These are phyloP conservation scores for Rhodeus uyekii DNA, from an alignment of 2,797 vertebrate genomes.

Conservation along the genomic window DNA sequence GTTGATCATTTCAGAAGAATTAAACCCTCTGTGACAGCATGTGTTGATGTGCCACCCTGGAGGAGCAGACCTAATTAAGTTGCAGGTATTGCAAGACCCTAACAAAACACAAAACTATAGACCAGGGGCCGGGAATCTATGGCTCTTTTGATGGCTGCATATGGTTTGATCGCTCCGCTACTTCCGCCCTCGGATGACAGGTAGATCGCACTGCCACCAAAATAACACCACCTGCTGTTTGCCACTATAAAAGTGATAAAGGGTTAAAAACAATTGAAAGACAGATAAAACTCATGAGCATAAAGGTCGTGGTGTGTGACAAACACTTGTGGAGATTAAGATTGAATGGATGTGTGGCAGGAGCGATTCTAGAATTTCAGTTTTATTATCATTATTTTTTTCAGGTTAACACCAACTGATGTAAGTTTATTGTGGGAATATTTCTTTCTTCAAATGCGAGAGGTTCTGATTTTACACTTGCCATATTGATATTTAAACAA, in stretches of 20 bases:
- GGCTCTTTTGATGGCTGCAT: no score
- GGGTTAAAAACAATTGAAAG: background rate
- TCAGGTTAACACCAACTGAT: background rate
- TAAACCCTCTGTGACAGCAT: no score
- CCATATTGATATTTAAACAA: background rate
- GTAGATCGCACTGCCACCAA: no score
- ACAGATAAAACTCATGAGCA: background rate
- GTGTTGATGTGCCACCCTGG: no score
- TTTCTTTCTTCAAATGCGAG: background rate
- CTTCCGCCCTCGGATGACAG: no score
- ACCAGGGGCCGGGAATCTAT: no score
- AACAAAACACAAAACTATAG: no score
- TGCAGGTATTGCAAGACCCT: no score
- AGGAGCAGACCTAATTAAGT: no score
- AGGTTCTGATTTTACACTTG: background rate
- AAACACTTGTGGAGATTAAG: background rate
- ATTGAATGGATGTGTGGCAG: background rate
- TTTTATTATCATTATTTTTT: no score
- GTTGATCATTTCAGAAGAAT: constrained; percentile 35
- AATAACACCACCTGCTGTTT: no score
- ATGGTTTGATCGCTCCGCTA: no score
- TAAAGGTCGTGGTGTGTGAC: background rate
- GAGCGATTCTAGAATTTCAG: background rate
- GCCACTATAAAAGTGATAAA: constrained; percentile 5
- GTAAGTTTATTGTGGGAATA: background rate